These are phyloP conservation scores for Xiphophorus couchianus DNA, from an alignment of 2,113 vertebrate genomes.

Conservation along the genomic window DNA sequence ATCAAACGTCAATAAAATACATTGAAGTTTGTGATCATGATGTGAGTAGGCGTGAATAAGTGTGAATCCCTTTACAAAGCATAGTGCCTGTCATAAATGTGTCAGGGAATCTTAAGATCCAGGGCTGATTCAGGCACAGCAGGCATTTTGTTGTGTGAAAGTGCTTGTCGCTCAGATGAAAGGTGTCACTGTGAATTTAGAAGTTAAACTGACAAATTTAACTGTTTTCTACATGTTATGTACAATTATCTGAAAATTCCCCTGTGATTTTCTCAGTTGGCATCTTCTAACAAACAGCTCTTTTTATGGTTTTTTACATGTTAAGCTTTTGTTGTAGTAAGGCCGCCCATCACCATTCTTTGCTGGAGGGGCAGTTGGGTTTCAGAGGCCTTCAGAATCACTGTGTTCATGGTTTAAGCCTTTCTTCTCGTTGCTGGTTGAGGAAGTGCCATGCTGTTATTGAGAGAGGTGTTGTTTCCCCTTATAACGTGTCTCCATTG, in stretches of 20 bases:
- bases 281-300: constrained; percentile 20
- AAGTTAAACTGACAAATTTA: constrained; percentile 26
- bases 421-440: constrained; percentile 70
- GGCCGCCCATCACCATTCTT: constrained; percentile 56
- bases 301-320: constrained; percentile 24
- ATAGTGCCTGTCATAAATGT: neutral
- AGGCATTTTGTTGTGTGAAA: neutral
- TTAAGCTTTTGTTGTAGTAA: constrained; percentile 59
- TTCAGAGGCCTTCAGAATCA: constrained; percentile 53
- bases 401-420: constrained; percentile 63
- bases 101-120: neutral
- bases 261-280: constrained; percentile 67
- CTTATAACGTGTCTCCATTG: constrained; percentile 33
- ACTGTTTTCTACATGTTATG: neutral
- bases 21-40: no score
- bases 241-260: constrained; percentile 59
- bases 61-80: neutral
- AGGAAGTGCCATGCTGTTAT: constrained; percentile 70
- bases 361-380: constrained; percentile 42
- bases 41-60: neutral
- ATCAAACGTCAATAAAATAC: no score
- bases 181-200: constrained; percentile 26
- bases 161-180: constrained; percentile 33
- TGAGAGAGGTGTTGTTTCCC: constrained; percentile 60
- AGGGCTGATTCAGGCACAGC: neutral